A percentile compares a stretch with the other conserved stretches of the same genome.
Conservation (phyloP, 2,113 vertebrate genomes). For the Balaenoptera acutorostrata region DNA sequence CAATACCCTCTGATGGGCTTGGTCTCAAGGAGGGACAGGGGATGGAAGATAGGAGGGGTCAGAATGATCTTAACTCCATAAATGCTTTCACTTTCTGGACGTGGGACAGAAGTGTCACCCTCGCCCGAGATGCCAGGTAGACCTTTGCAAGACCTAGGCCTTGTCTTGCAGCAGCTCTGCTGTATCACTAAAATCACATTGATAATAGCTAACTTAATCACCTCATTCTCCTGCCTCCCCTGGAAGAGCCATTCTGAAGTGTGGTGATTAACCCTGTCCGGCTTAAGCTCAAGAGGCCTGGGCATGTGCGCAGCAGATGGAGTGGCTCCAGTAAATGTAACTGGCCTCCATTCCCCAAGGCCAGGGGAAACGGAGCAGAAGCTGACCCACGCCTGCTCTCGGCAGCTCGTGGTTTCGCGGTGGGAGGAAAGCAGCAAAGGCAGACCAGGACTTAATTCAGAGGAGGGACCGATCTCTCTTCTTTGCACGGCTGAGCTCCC, state of each 20-base stretch:
- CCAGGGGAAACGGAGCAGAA: not conserved
- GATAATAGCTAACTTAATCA: not conserved
- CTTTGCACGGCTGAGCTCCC: not conserved
- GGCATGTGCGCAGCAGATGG: not conserved
- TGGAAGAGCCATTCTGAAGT: not conserved
- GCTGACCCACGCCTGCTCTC: not conserved
- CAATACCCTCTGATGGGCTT: not conserved
- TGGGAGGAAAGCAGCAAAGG: not conserved
- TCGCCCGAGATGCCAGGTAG: not conserved
- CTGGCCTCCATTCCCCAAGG: not conserved
- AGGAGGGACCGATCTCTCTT: not conserved
- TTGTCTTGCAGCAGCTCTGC: not conserved
- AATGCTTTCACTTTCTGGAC: not conserved
- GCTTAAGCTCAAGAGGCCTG: not conserved
- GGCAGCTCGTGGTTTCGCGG: not conserved
- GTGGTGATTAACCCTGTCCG: not conserved
- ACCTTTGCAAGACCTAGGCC: not conserved
- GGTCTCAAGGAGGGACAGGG: not conserved
- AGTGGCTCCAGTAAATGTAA: not conserved
- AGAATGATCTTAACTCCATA: not conserved
- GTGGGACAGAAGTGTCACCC: not conserved
- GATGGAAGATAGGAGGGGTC: not conserved
- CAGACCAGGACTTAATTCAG: not conserved
- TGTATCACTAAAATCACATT: not conserved
- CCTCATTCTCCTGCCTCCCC: not conserved